These are phyloP conservation scores for Phyllopteryx taeniolatus DNA, from an alignment of 2,113 vertebrate species.

Conservation along the genomic window DNA sequence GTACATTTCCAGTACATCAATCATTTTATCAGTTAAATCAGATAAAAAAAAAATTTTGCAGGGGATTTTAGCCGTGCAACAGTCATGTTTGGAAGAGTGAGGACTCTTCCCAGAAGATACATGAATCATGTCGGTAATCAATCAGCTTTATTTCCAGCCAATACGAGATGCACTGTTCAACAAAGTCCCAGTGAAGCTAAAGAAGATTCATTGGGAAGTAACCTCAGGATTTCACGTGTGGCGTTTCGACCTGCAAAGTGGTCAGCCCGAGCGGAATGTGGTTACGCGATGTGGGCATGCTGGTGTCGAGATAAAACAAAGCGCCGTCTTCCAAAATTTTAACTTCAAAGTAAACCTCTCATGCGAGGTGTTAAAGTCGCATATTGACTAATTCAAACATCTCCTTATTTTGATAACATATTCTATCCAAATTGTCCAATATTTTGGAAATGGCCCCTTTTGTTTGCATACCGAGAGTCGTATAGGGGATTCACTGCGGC, in stretches of 20 bases:
- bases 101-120: neutral
- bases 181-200: constrained; percentile 8
- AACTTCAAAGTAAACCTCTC: constrained; percentile 4
- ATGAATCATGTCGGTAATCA: neutral
- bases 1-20: no score
- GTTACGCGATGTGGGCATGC: constrained; percentile 20
- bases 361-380: neutral
- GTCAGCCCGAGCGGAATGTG: constrained; percentile 36
- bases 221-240: constrained; percentile 2
- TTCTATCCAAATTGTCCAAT: neutral
- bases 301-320: constrained; percentile 28
- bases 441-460: neutral
- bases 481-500: neutral
- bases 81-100: neutral
- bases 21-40: no score
- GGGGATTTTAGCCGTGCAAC: neutral
- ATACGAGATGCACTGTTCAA: neutral
- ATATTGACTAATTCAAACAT: neutral
- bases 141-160: neutral
- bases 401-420: neutral
- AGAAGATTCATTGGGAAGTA: constrained; percentile 6
- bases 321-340: neutral
- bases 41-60: no score
- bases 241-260: constrained; percentile 5
- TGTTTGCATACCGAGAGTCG: constrained; percentile 4